Evolutionary conservation across 2,797 vertebrate genomes (phyloP).

Genomic region (Lateolabrax maculatus): DNA sequence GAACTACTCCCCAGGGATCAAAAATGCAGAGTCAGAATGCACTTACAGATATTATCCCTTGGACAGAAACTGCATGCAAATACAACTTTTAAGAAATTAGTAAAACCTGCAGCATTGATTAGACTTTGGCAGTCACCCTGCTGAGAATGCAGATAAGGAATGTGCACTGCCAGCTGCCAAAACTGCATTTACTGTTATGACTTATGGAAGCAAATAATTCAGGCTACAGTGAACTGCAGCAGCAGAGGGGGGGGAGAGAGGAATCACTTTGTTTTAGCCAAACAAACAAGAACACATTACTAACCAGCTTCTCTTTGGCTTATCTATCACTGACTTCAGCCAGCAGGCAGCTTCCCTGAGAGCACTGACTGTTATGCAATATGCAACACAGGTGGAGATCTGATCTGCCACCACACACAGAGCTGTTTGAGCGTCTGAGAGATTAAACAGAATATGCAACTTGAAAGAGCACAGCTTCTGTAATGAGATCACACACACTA

Average conservation of each 20-base stretch:
- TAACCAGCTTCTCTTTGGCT: not conserved
- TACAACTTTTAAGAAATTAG: constrained; percentile 23
- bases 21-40: constrained; percentile 24
- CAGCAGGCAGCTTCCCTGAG: constrained; percentile 27
- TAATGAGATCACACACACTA: not conserved
- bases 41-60: constrained; percentile 18
- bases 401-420: constrained; percentile 13
- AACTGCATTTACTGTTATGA: constrained; percentile 55
- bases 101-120: constrained; percentile 39
- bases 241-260: not conserved
- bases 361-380: constrained; percentile 32
- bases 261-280: constrained; percentile 12
- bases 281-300: constrained; percentile 11
- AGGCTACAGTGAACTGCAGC: constrained; percentile 3
- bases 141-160: constrained; percentile 23
- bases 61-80: constrained; percentile 9
- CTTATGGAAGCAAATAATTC: constrained; percentile 45
- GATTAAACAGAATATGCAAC: constrained; percentile 7
- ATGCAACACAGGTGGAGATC: constrained; percentile 35
- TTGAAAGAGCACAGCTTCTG: not conserved
- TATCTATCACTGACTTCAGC: constrained; percentile 10
- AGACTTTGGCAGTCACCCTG: constrained; percentile 31
- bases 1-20: not conserved
- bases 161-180: constrained; percentile 44
- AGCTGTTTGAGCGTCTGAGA: not conserved